Evolutionary conservation across 37 sponge, comb jelly and placozoan genomes (phyloP), one percentile per base, ranked within the genome.

Genomic region (Beroe forskalii): DNA sequence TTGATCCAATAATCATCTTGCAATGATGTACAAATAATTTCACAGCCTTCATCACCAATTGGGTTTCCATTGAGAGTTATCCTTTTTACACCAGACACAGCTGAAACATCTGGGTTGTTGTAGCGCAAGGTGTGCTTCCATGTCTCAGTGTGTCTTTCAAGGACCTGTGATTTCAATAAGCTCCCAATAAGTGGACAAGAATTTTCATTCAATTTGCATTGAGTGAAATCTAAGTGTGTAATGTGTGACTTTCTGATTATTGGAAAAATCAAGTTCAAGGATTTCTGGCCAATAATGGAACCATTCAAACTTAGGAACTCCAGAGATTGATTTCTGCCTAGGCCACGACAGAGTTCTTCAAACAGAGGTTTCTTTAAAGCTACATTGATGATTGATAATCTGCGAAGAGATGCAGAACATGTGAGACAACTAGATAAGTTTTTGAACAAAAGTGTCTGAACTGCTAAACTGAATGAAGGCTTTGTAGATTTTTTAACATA

Each of bases 1-100:
- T 38, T 80, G 4, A 80, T 44, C 86, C 86, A 80, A 43, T 80
- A 80, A 43, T 80, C 86, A 80, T 80, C 86, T 80, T 80, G 86
- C 31, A 80, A 38, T 20, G 86, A 35, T 42, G 43, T 25, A 9
- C 40, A 33, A 23, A 80, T 80, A 23, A 44, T 25, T 25, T 80
- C 86, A 80, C 86, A 80, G 4, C 86, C 86, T 9, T 80, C 86
- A 80, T 80, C 86, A 80, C 86, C 86, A 44, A 80, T 80, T 0
- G 86, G 55, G 27, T 80, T 80, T 22, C 86, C 44, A 43, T 80
- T 80, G 8, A 80, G 40, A 22, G 86, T 80, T 24, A 80, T 80
- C 27, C 86, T 32, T 30, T 27, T 41, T 1, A 80, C 37, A 43
- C 86, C 44, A 2, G 86, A 8, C 44, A 80, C 86, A 44, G 43